A percentile compares a stretch with the other conserved stretches of the same genome.
Evolutionary conservation across 1,140 invertebrate genomes (phyloP).

Genomic region (Macrotrachela quadricornifera): DNA sequence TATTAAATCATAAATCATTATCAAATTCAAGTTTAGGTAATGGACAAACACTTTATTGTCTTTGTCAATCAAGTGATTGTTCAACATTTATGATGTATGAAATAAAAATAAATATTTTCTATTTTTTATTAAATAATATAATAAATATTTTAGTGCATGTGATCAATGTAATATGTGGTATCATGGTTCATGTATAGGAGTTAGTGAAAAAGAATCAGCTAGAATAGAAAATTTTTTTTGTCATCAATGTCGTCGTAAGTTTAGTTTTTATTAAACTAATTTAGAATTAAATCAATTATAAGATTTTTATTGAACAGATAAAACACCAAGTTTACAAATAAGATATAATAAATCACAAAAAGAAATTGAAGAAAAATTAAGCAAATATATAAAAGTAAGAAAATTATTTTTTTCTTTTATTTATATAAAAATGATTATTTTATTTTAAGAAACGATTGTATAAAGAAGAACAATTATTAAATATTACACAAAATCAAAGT

Average conservation of each 20-base stretch:
- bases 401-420: no score
- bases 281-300: no score
- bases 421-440: no score
- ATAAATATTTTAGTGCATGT: constrained; percentile 46
- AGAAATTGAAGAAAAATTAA: constrained; percentile 2
- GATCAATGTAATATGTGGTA: constrained; percentile 96
- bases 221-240: constrained; percentile 82
- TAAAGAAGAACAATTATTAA: no score
- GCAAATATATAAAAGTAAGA: no score
- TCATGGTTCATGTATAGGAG: constrained; percentile 85
- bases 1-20: neutral
- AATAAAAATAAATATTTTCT: no score
- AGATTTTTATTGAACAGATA: constrained; percentile 37
- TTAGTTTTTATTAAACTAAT: neutral
- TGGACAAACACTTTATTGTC: constrained; percentile 56
- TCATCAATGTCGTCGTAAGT: constrained; percentile 26
- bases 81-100: constrained; percentile 85
- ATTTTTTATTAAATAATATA: no score
- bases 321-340: constrained; percentile 56
- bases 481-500: no score
- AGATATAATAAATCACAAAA: constrained; percentile 34
- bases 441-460: no score
- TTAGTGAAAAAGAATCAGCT: constrained; percentile 72
- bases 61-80: constrained; percentile 72
- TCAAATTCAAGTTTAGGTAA: constrained; percentile 10